These are phyloP conservation scores for Rhea pennata DNA, from an alignment of 2,113 vertebrate genomes.

Conservation along the genomic window DNA sequence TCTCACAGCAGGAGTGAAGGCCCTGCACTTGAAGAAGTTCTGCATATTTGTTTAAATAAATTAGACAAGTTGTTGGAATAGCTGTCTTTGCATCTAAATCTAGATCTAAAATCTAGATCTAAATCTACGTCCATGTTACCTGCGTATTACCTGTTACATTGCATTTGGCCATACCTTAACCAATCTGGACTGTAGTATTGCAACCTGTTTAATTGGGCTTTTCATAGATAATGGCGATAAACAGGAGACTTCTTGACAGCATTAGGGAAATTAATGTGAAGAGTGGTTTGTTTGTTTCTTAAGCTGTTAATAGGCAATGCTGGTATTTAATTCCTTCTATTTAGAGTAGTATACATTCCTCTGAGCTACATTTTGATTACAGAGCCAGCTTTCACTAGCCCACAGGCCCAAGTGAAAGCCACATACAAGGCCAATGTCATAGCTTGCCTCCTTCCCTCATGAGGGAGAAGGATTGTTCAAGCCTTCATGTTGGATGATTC, in stretches of 20 bases:
- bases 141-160: background rate
- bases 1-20: background rate
- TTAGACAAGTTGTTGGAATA: background rate
- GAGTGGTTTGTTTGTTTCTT: background rate
- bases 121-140: background rate
- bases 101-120: background rate
- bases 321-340: background rate
- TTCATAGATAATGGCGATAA: background rate
- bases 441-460: background rate
- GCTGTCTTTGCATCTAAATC: background rate
- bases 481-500: background rate
- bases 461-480: background rate
- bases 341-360: background rate
- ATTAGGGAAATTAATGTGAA: background rate
- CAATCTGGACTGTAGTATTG: background rate
- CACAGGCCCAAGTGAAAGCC: background rate
- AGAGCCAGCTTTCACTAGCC: background rate
- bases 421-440: background rate
- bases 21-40: background rate
- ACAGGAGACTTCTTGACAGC: background rate
- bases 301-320: background rate
- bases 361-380: background rate
- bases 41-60: background rate
- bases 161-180: background rate
- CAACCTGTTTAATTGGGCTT: background rate